A percentile compares a stretch with the other conserved stretches of the same genome.
phyloP scores from a whole-genome alignment of 2,113 vertebrate genomes.

The Nycticebus coucang region DNA sequence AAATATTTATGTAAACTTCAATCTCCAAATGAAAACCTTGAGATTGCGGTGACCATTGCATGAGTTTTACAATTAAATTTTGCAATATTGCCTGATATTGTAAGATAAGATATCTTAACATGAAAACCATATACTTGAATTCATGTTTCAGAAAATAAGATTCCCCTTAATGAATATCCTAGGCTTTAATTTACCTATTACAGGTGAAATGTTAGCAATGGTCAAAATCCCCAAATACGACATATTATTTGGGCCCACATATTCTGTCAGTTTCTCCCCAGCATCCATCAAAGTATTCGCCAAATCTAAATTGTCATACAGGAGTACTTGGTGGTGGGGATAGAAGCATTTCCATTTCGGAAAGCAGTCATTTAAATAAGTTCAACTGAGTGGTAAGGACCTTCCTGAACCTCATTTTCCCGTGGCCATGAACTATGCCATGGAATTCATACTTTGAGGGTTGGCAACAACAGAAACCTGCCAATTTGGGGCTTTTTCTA shows the following conservation, averaged over 20 bases:
- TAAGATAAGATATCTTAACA: background rate
- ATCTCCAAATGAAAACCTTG: background rate
- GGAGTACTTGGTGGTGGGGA: background rate
- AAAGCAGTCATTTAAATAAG: background rate
- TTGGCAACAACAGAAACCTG: background rate
- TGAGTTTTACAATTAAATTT: background rate
- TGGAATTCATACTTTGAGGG: background rate
- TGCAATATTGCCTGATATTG: background rate
- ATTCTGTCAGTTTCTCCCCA: background rate
- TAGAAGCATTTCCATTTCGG: background rate
- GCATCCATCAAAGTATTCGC: background rate
- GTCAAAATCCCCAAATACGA: background rate
- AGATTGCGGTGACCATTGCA: background rate
- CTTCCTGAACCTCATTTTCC: background rate
- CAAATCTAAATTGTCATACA: background rate
- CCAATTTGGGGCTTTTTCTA: background rate
- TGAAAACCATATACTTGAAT: background rate
- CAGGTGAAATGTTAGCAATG: background rate
- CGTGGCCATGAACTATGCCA: fast-evolving
- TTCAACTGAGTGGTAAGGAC: background rate
- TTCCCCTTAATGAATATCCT: background rate
- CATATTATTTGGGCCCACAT: too few relatives aligned
- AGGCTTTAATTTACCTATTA: background rate
- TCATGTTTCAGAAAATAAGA: background rate
- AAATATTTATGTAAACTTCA: background rate